A percentile compares a stretch with the other conserved stretches of the same genome.
Evolutionary conservation across 2,113 vertebrate genomes (phyloP).

Genomic region (Apteryx owenii): DNA sequence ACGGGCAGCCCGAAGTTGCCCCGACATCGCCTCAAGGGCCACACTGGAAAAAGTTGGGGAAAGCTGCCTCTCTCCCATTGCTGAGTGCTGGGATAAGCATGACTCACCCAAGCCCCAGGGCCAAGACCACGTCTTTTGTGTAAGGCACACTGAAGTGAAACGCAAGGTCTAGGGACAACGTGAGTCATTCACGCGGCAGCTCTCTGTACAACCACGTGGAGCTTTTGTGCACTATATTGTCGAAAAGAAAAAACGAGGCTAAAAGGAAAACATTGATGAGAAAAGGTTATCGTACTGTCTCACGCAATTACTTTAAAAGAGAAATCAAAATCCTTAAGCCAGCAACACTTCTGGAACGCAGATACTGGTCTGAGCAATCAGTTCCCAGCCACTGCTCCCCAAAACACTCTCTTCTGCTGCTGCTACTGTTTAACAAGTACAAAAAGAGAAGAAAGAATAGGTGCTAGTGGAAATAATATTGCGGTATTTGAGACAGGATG

Average conservation of each 20-base stretch:
- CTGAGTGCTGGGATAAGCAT: background rate
- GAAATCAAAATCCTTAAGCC: background rate
- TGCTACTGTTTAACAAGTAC: background rate
- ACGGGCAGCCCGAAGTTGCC: background rate
- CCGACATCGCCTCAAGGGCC: background rate
- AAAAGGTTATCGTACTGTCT: rapidly evolving
- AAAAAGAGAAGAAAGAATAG: background rate
- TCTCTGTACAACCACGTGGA: background rate
- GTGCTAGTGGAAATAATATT: background rate
- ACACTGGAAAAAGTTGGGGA: background rate
- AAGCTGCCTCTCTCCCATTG: background rate
- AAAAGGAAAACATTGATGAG: background rate
- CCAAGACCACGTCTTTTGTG: background rate
- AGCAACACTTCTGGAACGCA: background rate
- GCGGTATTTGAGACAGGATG: background rate
- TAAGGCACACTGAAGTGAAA: background rate
- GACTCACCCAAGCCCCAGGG: background rate
- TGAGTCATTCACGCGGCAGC: background rate
- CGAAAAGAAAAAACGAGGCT: background rate
- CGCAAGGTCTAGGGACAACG: background rate
- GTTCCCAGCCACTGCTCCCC: background rate
- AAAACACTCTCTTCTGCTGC: background rate
- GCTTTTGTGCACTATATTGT: background rate
- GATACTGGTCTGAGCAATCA: background rate
- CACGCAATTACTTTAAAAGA: background rate